Evolutionary conservation across 2,797 vertebrate species (phyloP).

Genomic region (Siniperca scherzeri): DNA sequence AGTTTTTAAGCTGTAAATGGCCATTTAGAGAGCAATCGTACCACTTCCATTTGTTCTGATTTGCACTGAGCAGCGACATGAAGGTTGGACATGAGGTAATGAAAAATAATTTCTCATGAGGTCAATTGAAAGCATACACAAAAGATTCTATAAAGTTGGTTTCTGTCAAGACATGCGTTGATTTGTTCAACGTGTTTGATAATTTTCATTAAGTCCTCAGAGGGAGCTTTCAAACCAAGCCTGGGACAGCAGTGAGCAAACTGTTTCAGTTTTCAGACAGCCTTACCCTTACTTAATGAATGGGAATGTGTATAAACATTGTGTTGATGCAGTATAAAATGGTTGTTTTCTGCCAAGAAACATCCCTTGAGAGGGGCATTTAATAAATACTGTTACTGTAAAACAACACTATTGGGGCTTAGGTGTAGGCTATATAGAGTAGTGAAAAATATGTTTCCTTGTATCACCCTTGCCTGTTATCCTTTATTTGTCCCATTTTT

Average conservation of each 20-base stretch:
- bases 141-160: background rate
- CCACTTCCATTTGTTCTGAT: slow-evolving; percentile 44
- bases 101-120: slow-evolving; percentile 38
- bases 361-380: slow-evolving; percentile 30
- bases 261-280: slow-evolving; percentile 17
- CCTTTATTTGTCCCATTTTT: slow-evolving; percentile 47
- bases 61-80: slow-evolving; percentile 25
- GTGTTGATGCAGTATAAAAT: slow-evolving; percentile 42
- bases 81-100: slow-evolving; percentile 35
- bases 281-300: slow-evolving; percentile 39
- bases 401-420: slow-evolving; percentile 29
- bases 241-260: background rate
- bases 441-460: slow-evolving; percentile 40
- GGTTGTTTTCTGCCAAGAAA: slow-evolving; percentile 45
- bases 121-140: slow-evolving; percentile 24
- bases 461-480: slow-evolving; percentile 42
- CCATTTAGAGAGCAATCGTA: slow-evolving; percentile 46
- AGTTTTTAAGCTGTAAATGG: slow-evolving; percentile 45
- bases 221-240: slow-evolving; percentile 3
- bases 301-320: slow-evolving; percentile 30
- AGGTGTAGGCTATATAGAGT: slow-evolving; percentile 6
- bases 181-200: slow-evolving; percentile 34
- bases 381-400: slow-evolving; percentile 52
- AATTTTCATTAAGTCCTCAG: slow-evolving; percentile 21
- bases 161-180: slow-evolving; percentile 23